Conservation (phyloP, 2,113 vertebrate species). For the Pteropus alecto region DNA sequence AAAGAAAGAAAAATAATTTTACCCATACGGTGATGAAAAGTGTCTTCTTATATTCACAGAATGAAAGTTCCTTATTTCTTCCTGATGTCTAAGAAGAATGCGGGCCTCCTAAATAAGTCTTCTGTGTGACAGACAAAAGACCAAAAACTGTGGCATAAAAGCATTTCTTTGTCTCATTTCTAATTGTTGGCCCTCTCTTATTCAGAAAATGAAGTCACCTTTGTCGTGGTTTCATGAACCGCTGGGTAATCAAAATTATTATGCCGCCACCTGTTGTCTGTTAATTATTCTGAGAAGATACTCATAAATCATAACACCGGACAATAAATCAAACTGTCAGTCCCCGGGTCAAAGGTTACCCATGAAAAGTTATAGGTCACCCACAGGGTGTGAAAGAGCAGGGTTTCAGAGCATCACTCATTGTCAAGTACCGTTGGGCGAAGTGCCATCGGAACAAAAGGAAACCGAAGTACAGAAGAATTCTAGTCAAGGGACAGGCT, state of each 20-base stretch:
- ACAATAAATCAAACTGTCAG: conserved; percentile 99
- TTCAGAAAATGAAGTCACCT: conserved; percentile 90
- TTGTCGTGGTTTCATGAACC: conserved; percentile 90
- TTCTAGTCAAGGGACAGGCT: conserved; percentile 84
- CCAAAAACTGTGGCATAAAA: conserved; percentile 74
- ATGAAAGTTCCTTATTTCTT: conserved; percentile 45
- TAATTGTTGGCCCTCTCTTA: conserved; percentile 84
- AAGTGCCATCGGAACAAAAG: conserved; percentile 93
- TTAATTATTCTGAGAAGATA: conserved; percentile 98
- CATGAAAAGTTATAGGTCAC: conserved; percentile 96
- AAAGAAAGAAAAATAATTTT: conserved; percentile 65
- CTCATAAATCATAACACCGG: conserved; percentile 99
- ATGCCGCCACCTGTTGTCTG: conserved; percentile 98
- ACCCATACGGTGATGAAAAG: conserved; percentile 49
- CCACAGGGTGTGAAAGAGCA: conserved; percentile 92
- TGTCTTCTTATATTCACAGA: conserved; percentile 60
- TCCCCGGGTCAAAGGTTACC: conserved; percentile 91
- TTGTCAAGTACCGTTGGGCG: conserved; percentile 94
- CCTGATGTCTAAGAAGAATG: conserved; percentile 62
- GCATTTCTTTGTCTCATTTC: conserved; percentile 83
- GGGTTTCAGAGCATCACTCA: conserved; percentile 94
- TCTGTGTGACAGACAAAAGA: conserved; percentile 81
- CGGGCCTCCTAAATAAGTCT: conserved; percentile 77
- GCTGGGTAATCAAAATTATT: conserved; percentile 91
- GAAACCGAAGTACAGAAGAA: conserved; percentile 92